These are phyloP conservation scores for Epiblema foenella DNA, from an alignment of 2,888 invertebrate species.

Conservation along the genomic window DNA sequence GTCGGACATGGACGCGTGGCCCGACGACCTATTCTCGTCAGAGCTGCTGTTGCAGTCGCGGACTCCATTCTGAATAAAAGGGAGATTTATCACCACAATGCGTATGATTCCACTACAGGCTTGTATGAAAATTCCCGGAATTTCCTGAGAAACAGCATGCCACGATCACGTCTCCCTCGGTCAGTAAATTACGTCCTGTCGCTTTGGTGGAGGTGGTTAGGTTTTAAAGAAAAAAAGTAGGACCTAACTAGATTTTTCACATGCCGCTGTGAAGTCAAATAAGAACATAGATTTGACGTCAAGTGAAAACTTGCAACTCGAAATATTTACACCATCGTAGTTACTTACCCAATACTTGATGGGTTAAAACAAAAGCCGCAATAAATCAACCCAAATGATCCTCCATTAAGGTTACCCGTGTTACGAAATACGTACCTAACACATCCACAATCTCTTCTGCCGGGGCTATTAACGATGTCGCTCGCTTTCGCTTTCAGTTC, in stretches of 20 bases:
- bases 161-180: no score
- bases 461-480: conserved; percentile 71
- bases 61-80: conserved; percentile 81
- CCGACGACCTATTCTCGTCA: conserved; percentile 95
- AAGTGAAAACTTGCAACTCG: neutral
- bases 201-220: no score
- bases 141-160: no score
- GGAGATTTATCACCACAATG: neutral
- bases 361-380: conserved; percentile 11
- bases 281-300: neutral
- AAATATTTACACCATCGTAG: neutral
- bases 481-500: conserved; percentile 74
- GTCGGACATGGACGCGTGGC: conserved; percentile 97
- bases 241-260: no score
- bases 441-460: conserved; percentile 46
- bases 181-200: no score
- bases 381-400: conserved; percentile 11
- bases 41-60: conserved; percentile 93
- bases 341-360: neutral
- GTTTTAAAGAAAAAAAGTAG: no score
- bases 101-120: no score
- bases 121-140: no score
- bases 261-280: no score
- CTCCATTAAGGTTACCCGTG: conserved; percentile 26
- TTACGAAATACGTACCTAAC: conserved; percentile 33